phyloP scores from a whole-genome alignment of 2,113 vertebrate genomes.

The Vanacampus margaritifer region DNA sequence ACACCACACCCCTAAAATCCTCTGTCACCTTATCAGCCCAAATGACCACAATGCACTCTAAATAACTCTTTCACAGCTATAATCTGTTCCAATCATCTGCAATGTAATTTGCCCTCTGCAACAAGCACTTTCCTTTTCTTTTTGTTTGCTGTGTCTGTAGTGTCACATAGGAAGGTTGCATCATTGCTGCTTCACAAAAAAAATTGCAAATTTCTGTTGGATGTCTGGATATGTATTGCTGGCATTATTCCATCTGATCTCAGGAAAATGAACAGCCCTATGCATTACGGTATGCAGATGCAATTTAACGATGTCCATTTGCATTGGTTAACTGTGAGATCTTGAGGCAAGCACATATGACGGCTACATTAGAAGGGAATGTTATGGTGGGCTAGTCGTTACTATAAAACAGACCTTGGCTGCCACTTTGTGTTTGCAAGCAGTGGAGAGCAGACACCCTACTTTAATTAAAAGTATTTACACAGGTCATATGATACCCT shows the following conservation, averaged over 20 bases:
- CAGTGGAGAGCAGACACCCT: conserved; percentile 53
- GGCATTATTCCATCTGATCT: conserved; percentile 42
- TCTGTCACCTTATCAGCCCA: conserved; percentile 55
- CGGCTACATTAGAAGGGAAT: conserved; percentile 38
- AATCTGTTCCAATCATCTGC: conserved; percentile 55
- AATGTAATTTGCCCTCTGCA: conserved; percentile 38
- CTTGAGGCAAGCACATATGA: conserved; percentile 12
- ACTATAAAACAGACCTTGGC: conserved; percentile 24
- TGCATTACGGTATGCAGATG: conserved; percentile 17
- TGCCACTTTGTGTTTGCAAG: conserved; percentile 62
- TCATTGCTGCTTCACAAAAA: neutral
- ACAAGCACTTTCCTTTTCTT: conserved; percentile 26
- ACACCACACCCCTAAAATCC: conserved; percentile 44
- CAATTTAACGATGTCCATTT: neutral
- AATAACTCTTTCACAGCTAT: conserved; percentile 51
- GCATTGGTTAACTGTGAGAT: neutral
- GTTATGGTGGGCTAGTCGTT: conserved; percentile 48
- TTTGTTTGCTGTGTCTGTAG: neutral
- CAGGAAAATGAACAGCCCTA: conserved; percentile 42
- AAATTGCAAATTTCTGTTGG: conserved; percentile 13
- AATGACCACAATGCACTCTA: conserved; percentile 42
- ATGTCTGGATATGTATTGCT: conserved; percentile 10
- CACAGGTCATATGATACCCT: conserved; percentile 59
- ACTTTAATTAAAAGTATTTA: conserved; percentile 72
- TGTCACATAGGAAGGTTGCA: neutral